Percentiles rank a stretch among this genome's conserved stretches.
These are phyloP conservation scores for Noctua pronuba DNA, from an alignment of 2,888 invertebrate species.

Conservation along the genomic window DNA sequence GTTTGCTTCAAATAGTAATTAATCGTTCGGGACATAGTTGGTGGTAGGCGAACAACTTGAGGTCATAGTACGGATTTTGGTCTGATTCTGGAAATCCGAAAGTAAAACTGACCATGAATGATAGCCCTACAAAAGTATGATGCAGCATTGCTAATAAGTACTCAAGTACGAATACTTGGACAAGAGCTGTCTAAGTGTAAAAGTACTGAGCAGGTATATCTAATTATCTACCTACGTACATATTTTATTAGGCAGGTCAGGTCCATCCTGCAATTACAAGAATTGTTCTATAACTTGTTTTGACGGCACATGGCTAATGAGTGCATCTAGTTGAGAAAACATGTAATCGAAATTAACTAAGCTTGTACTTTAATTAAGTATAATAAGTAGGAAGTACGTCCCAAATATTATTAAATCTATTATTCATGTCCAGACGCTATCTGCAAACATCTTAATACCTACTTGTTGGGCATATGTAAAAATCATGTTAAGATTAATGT, in stretches of 20 bases:
- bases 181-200: not conserved
- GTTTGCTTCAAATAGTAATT: not conserved
- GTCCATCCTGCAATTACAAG: not conserved
- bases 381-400: conserved; percentile 36
- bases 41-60: not conserved
- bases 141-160: not conserved
- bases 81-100: not conserved
- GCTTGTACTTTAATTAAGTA: conserved; percentile 32
- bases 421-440: conserved; percentile 45
- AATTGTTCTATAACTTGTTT: not conserved
- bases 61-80: not conserved
- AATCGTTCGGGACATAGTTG: not conserved
- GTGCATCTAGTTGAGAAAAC: not conserved
- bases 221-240: not conserved
- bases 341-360: conserved; percentile 26
- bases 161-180: not conserved
- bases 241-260: not conserved
- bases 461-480: conserved; percentile 31
- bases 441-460: conserved; percentile 43
- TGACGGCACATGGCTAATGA: not conserved
- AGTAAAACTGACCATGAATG: not conserved
- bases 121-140: not conserved
- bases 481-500: conserved; percentile 38
- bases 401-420: conserved; percentile 29
- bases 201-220: not conserved